Evolutionary conservation across 2,888 invertebrate genomes (phyloP).

Genomic region (Leptura quadrifasciata): DNA sequence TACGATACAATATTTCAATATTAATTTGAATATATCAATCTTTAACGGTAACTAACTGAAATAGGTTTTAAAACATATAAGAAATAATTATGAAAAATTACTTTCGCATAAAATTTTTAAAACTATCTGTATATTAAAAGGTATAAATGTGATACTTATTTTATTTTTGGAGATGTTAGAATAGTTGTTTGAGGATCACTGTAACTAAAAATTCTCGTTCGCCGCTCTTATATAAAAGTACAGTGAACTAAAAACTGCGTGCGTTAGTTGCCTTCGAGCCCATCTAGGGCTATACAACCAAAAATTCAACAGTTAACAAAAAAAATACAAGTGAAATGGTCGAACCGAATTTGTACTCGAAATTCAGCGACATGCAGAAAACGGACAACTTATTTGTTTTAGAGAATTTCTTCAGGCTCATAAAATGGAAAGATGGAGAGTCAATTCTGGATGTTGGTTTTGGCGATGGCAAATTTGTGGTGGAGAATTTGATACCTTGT

Average conservation of each 20-base stretch:
- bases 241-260: conserved; percentile 34
- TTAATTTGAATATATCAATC: too few species aligned
- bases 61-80: too few species aligned
- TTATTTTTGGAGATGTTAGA: conserved; percentile 23
- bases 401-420: conserved; percentile 78
- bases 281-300: conserved; percentile 41
- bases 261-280: conserved; percentile 40
- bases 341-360: conserved; percentile 81
- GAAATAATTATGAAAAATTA: too few species aligned
- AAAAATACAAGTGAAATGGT: conserved; percentile 55
- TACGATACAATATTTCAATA: too few species aligned
- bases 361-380: conserved; percentile 81
- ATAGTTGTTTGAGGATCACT: conserved; percentile 50
- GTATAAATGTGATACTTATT: neutral
- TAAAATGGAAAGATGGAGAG: conserved; percentile 62
- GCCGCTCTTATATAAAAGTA: conserved; percentile 52
- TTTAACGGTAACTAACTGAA: too few species aligned
- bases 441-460: conserved; percentile 84
- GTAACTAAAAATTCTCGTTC: conserved; percentile 46
- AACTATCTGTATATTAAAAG: neutral
- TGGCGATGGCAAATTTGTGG: conserved; percentile 83
- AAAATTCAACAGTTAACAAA: conserved; percentile 1
- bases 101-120: too few species aligned
- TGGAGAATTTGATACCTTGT: conserved; percentile 79
- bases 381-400: conserved; percentile 80